Evolutionary conservation across 2,797 vertebrate species (phyloP).

Genomic region (Danio choprae): DNA sequence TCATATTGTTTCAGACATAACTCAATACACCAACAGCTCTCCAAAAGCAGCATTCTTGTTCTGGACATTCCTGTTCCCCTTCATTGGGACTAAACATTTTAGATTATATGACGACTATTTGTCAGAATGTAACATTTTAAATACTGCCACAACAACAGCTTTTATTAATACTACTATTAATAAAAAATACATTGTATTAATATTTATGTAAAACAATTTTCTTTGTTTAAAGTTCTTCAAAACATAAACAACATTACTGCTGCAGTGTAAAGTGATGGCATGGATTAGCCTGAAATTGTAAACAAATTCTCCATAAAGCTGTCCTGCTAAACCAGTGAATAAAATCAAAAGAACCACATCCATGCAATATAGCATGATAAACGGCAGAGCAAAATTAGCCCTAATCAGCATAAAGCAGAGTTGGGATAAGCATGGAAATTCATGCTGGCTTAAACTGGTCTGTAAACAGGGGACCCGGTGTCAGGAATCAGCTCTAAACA

Average conservation of each 20-base stretch:
- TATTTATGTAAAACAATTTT: too few species aligned
- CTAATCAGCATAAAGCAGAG: background rate
- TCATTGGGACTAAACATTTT: background rate
- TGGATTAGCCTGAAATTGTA: background rate
- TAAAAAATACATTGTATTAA: too few species aligned
- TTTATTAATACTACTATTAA: background rate
- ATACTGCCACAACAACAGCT: background rate
- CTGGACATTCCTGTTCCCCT: background rate
- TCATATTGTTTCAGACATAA: too few species aligned
- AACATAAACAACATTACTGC: too few species aligned
- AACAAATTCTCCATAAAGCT: background rate
- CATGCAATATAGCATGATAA: background rate
- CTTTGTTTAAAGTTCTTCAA: too few species aligned
- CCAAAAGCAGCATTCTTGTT: background rate
- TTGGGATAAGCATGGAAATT: background rate
- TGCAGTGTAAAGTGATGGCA: background rate
- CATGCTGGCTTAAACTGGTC: background rate
- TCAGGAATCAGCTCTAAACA: constrained; percentile 3
- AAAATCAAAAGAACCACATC: background rate
- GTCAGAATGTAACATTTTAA: background rate
- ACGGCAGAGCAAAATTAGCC: background rate
- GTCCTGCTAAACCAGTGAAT: background rate
- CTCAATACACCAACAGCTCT: background rate
- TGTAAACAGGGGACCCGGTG: background rate
- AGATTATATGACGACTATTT: too few species aligned